These are phyloP conservation scores for Lynx canadensis DNA, from an alignment of 2,113 vertebrate species.

Conservation along the genomic window DNA sequence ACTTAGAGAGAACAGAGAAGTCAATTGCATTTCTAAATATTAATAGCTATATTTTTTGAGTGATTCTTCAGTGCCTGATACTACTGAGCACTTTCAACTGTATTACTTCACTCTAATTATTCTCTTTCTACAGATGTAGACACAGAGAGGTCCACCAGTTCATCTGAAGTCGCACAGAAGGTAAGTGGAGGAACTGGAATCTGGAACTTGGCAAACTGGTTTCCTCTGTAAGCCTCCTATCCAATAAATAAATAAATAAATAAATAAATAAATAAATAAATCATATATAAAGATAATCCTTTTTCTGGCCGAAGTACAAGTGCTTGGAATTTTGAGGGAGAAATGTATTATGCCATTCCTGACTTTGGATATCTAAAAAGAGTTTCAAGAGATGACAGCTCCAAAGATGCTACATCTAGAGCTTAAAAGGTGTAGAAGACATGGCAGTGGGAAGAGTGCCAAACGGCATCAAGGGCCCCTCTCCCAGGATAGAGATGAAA, in stretches of 20 bases:
- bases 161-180: not conserved
- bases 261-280: too few relatives aligned
- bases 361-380: not conserved
- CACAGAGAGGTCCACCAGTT: not conserved
- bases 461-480: not conserved
- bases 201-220: not conserved
- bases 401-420: not conserved
- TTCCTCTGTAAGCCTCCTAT: not conserved
- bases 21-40: not conserved
- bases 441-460: not conserved
- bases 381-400: not conserved
- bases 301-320: not conserved
- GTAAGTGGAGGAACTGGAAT: not conserved
- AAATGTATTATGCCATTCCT: not conserved
- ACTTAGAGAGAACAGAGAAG: not conserved
- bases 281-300: not conserved
- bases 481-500: not conserved
- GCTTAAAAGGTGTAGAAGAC: not conserved
- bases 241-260: too few relatives aligned
- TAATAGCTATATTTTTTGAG: not conserved
- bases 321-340: not conserved
- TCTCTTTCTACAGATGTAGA: not conserved
- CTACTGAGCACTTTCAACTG: not conserved
- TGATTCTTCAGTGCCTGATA: not conserved
- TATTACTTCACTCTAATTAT: not conserved